A percentile compares a stretch with the other conserved stretches of the same genome.
phyloP scores from a whole-genome alignment of 1,140 invertebrate genomes.

The Helicoverpa zea region DNA sequence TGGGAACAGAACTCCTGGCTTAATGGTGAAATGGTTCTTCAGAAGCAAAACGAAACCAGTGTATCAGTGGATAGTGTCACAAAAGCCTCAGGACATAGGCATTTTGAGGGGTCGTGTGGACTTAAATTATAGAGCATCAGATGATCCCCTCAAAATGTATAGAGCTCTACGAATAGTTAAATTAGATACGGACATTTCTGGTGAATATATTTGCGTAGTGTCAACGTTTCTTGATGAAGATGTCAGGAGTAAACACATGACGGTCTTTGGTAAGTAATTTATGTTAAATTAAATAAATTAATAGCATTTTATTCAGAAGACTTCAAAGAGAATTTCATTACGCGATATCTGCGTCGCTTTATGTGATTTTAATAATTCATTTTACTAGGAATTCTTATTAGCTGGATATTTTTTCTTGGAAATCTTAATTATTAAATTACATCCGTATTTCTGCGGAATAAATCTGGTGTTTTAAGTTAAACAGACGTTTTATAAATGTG shows the following conservation, averaged over 20 bases:
- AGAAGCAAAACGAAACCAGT: slow-evolving; percentile 89
- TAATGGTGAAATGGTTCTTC: slow-evolving; percentile 94
- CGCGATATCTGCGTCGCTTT: no score
- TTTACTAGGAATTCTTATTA: no score
- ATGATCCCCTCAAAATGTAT: slow-evolving; percentile 87
- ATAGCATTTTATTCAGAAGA: neutral
- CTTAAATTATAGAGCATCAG: slow-evolving; percentile 88
- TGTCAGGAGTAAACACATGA: slow-evolving; percentile 89
- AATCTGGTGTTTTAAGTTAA: no score
- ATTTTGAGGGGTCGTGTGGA: slow-evolving; percentile 89
- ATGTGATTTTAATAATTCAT: no score
- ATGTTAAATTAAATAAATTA: neutral
- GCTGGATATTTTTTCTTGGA: no score
- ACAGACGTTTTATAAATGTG: no score
- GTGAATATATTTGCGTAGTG: slow-evolving; percentile 91
- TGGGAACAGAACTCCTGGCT: slow-evolving; percentile 87
- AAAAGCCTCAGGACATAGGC: slow-evolving; percentile 88
- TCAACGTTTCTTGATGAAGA: slow-evolving; percentile 90
- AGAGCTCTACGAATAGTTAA: slow-evolving; percentile 90
- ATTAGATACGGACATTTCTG: slow-evolving; percentile 90
- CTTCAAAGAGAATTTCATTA: neutral
- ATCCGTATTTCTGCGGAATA: no score
- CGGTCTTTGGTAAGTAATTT: slow-evolving; percentile 89
- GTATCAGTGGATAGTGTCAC: slow-evolving; percentile 92
- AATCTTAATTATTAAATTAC: neutral